phyloP scores from a whole-genome alignment of 2,797 vertebrate genomes.

The Allobates femoralis region DNA sequence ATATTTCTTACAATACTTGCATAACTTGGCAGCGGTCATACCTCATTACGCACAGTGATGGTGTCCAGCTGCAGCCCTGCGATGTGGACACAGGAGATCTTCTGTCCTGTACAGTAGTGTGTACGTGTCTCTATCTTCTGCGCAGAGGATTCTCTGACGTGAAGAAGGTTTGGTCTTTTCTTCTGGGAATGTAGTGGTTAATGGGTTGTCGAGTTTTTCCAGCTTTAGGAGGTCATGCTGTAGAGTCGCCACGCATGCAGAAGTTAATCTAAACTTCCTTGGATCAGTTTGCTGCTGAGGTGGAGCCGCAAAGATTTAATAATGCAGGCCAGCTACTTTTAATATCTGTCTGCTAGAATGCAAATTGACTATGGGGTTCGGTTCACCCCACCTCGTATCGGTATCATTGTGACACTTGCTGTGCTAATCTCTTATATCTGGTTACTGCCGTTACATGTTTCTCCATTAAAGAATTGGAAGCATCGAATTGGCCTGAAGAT shows the following conservation, averaged over 20 bases:
- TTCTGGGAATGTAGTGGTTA: conserved; percentile 29
- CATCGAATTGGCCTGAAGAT: neutral
- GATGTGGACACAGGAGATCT: neutral
- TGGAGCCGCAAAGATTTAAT: conserved; percentile 31
- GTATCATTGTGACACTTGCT: neutral
- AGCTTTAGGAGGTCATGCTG: conserved; percentile 39
- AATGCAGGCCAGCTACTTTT: neutral
- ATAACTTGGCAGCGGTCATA: neutral
- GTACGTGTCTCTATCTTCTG: neutral
- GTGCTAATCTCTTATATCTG: neutral
- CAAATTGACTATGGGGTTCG: neutral
- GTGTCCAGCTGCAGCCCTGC: neutral
- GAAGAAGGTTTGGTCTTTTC: neutral
- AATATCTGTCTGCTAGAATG: neutral
- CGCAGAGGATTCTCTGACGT: neutral
- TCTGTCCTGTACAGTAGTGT: neutral
- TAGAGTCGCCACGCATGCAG: conserved; percentile 46
- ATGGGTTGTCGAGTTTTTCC: conserved; percentile 17
- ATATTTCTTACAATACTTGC: neutral
- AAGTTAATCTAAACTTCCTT: conserved; percentile 21
- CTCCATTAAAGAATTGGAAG: neutral
- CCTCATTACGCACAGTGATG: neutral
- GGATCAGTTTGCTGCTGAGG: conserved; percentile 10
- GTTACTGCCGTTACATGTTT: neutral
- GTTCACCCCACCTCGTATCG: neutral